Evolutionary conservation across 2,888 invertebrate genomes (phyloP), one percentile per base, ranked within the genome.

Genomic region (Macrosiphum euphorbiae): DNA sequence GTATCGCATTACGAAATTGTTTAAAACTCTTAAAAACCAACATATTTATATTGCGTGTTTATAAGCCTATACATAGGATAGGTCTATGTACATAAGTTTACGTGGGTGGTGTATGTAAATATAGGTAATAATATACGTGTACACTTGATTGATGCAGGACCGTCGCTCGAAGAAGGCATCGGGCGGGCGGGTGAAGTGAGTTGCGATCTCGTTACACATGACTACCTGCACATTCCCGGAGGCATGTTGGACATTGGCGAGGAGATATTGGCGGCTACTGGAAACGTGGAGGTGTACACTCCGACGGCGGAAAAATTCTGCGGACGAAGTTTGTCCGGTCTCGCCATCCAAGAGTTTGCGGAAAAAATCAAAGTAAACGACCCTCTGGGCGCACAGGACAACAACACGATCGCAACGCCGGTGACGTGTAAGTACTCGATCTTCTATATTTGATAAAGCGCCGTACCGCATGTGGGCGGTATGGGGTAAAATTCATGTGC

Each of bases 241-340:
- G 94, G 94, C 3, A 94, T 94, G 94, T 50, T 91, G 85, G 94
- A 94, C 87, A 94, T 94, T 28, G 94, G 94, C 44, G 94, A 94
- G 11, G 94, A 94, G n/a, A 55, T 91, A 1, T 67, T 91, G 35
- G 90, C 94, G 24, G 85, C 86, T 41, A 90, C 91, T 41, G 94
- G 92, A 35, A 94, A 94, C 47, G 92, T 85, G 35, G 91, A 86
- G 50, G 61, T 94, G 7, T 94, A 94, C 44, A 94, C 94, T 26
- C 94, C 94, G 84, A 94, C 94, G 24, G 94, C 94, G 26, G 94
- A 94, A 52, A 94, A 94, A 41, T 94, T 94, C 94, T 94, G 94
- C 86, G 94, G 94, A n/a, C 90, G 90, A 16, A 94, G 94, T 35
- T 61, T 94, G 85, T 94, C 94, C 50, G 94, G 94, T n/a, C 84